Conservation (phyloP, 2,797 vertebrate genomes). For the Phyllotis vaccarum region DNA sequence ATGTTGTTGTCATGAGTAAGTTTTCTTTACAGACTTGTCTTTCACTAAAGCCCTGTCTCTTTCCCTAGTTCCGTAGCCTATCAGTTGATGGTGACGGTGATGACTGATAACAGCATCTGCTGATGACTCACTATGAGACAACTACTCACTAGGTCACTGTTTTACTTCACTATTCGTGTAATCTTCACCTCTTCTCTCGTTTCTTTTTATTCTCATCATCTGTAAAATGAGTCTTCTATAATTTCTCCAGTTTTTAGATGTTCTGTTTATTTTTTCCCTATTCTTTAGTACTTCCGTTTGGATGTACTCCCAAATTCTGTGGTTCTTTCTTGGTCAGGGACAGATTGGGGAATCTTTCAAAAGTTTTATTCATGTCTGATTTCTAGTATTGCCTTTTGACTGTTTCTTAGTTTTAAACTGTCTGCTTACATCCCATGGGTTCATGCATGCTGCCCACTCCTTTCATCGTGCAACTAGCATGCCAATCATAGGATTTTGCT, state of each 20-base stretch:
- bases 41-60: background rate
- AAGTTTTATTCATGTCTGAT: background rate
- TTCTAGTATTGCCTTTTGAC: background rate
- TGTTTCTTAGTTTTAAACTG: background rate
- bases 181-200: background rate
- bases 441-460: background rate
- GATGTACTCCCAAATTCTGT: background rate
- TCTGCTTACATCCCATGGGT: background rate
- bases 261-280: background rate
- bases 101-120: background rate
- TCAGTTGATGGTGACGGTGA: too few species aligned
- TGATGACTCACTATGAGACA: background rate
- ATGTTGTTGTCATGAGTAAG: too few species aligned
- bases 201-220: background rate
- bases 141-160: background rate
- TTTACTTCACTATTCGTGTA: background rate
- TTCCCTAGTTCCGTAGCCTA: too few species aligned
- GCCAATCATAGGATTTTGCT: background rate
- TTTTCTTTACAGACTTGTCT: background rate
- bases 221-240: background rate
- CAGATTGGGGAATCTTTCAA: background rate
- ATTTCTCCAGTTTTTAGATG: background rate
- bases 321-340: background rate
- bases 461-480: background rate
- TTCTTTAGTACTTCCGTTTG: background rate